Base-by-base conservation (phyloP, 2,113 vertebrate genomes). In the Microcebus jonahi region DNA sequence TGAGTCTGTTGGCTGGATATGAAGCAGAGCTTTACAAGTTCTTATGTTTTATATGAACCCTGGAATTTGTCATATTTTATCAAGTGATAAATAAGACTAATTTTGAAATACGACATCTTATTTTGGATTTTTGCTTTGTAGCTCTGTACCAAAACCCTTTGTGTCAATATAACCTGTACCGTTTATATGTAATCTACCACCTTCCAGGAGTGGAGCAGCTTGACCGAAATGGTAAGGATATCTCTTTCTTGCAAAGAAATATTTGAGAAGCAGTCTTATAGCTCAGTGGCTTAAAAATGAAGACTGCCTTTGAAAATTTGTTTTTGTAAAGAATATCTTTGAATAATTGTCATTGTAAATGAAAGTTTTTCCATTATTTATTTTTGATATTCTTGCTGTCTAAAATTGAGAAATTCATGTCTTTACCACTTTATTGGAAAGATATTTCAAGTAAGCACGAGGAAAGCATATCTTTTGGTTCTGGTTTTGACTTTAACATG, bases 81-180 rank as follows among this genome's bases (percentile, higher is more conserved):
- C 6, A 70, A 71, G 31, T 88, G 42, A 23, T 67, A 88, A 70
- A 48, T 65, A 31, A 79, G 87, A 90, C 48, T 77, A 17, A 63
- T 85, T 96, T 77, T 11, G 48, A 95, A 92, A 88, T 29, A 63
- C 96, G 67, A 0, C 18, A 76, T 95, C 86, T 89, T 95, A 75
- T 89, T 84, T 93, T 88, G 91, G 15, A 77, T 59, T 97, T 29
- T 92, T 93, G 18, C 75, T 97, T 97, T 98, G 68, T 98, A 99
- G 99, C 97, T 96, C 96, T 99, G 8, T 99, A 99, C 97, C 98
- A 98, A 94, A 99, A 99, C 91, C 99, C 98, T 81, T 97, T 99
- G 95, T 98, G 98, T n/a, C 98, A 98, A 61, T 98, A 99, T 50
- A 94, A 98, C 73, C 83, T 96, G 89, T 99, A 99, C 79, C 98